These are phyloP conservation scores for Cancer borealis DNA, from an alignment of 2,888 invertebrate species.

Conservation along the genomic window DNA sequence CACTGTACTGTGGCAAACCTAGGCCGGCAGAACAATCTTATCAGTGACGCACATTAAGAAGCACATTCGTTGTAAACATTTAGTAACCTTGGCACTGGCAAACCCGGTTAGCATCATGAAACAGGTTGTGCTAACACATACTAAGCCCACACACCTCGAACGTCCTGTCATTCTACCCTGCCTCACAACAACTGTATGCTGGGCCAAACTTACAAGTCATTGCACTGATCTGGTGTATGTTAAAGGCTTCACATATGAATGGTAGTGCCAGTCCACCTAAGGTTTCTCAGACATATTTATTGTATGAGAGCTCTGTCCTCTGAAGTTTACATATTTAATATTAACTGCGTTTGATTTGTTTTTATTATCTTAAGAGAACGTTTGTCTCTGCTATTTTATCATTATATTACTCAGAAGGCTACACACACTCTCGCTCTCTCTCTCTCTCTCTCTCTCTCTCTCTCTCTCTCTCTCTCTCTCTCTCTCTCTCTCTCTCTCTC, in stretches of 20 bases:
- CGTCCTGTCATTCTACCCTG: background rate
- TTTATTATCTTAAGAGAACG: no score
- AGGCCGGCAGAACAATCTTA: conserved; percentile 20
- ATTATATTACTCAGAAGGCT: no score
- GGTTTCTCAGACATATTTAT: background rate
- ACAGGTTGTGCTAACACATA: background rate
- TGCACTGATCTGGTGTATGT: background rate
- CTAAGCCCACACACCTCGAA: background rate
- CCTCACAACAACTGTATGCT: no score
- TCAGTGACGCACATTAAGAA: conserved; percentile 24
- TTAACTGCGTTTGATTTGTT: no score
- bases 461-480: no score
- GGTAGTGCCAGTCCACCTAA: background rate
- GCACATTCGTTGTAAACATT: background rate
- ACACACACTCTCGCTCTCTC: no score
- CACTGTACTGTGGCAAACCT: background rate
- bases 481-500: no score
- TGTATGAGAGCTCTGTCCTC: no score
- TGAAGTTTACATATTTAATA: no score
- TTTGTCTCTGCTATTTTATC: no score
- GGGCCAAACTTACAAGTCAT: background rate
- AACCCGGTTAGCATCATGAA: background rate
- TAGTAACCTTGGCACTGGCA: background rate
- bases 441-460: no score
- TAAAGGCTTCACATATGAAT: background rate